Percentiles rank a stretch among this genome's conserved stretches.
Evolutionary conservation across 1,140 invertebrate genomes (phyloP).

Genomic region (Trichogramma pretiosum): DNA sequence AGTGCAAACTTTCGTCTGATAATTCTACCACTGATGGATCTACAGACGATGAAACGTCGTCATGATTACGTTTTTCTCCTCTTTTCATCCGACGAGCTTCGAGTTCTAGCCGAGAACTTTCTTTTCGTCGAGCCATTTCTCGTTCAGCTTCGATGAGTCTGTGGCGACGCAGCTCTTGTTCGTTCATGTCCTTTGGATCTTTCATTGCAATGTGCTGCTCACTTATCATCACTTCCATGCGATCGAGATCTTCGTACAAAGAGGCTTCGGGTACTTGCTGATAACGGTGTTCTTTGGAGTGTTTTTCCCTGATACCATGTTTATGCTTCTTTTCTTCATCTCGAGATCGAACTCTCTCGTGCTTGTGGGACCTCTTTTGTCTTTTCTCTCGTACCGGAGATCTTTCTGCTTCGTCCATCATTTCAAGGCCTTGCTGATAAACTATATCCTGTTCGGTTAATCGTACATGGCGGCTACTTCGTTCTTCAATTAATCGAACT

Average conservation of each 20-base stretch:
- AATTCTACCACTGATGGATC: constrained; percentile 38
- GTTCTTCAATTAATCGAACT: constrained; percentile 23
- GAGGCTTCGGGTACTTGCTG: too few species aligned
- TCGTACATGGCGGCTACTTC: constrained; percentile 39
- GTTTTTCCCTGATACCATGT: constrained; percentile 38
- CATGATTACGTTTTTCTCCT: constrained; percentile 40
- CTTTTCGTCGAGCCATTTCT: constrained; percentile 67
- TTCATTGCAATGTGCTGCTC: constrained; percentile 24
- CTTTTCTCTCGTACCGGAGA: constrained; percentile 39
- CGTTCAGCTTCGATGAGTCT: constrained; percentile 50
- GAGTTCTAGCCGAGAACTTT: constrained; percentile 53
- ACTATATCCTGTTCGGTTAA: constrained; percentile 44
- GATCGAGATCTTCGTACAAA: constrained; percentile 38
- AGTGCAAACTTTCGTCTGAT: constrained; percentile 27
- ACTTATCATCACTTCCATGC: constrained; percentile 22
- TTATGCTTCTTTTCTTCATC: constrained; percentile 37
- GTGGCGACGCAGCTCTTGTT: constrained; percentile 56
- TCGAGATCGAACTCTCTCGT: constrained; percentile 34
- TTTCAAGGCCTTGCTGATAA: constrained; percentile 40
- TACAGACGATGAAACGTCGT: constrained; percentile 28
- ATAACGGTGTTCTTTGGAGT: constrained; percentile 34
- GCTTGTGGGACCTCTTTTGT: constrained; percentile 43
- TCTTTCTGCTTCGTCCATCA: constrained; percentile 26
- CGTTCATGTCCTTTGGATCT: constrained; percentile 38
- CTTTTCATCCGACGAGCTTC: constrained; percentile 47